These are phyloP conservation scores for Pelecanoides urinatrix DNA, from an alignment of 2,113 vertebrate genomes.

Conservation along the genomic window DNA sequence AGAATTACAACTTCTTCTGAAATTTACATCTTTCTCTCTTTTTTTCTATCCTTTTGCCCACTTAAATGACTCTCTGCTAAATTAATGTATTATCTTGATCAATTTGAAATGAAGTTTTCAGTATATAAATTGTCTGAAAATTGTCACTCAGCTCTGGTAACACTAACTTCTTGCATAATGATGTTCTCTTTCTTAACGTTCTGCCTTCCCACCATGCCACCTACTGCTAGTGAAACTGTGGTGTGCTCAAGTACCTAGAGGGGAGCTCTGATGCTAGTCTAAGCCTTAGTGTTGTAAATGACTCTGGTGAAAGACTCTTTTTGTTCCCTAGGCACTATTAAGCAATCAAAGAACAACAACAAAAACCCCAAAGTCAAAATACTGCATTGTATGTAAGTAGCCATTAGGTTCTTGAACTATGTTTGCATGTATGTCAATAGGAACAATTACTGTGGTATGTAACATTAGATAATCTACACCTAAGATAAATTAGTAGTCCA, in stretches of 20 bases:
- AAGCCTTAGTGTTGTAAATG: neutral
- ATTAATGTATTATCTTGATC: neutral
- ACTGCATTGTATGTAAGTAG: neutral
- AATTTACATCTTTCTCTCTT: neutral
- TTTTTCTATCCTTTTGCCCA: neutral
- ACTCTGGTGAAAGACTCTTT: neutral
- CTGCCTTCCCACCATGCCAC: neutral
- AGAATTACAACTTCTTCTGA: neutral
- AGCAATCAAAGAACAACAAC: neutral
- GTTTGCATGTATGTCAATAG: neutral
- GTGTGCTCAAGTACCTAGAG: neutral
- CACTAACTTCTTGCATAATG: neutral
- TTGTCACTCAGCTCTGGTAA: neutral
- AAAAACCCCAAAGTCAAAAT: neutral
- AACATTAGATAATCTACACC: neutral
- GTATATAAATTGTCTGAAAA: neutral
- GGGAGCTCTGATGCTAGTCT: neutral
- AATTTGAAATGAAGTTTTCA: neutral
- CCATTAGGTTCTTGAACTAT: neutral
- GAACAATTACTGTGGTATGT: neutral
- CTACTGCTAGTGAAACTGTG: neutral
- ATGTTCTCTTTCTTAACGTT: neutral
- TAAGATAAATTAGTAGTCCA: neutral
- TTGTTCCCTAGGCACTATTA: neutral
- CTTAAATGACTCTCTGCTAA: neutral